Base-by-base conservation (phyloP, 1,140 invertebrate species). In the Tachypleus tridentatus region DNA sequence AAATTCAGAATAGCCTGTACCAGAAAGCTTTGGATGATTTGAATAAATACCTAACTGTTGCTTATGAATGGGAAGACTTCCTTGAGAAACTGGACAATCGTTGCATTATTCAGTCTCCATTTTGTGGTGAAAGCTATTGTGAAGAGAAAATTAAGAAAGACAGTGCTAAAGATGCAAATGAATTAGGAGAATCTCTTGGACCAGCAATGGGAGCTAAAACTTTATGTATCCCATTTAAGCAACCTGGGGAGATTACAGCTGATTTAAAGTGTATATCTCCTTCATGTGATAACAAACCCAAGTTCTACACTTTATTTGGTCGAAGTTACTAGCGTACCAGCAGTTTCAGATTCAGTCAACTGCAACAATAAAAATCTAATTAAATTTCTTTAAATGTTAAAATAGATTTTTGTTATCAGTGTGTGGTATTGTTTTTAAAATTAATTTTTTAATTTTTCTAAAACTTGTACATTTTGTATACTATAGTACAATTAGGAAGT, bases 201-300 rank as follows among this genome's bases (percentile, higher is more conserved):
- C 90, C 95, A 47, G 85, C 93, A 0, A 99, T 99, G 96, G 97
- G 97, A 52, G 97, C 97, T 4, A 99, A 99, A 78, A 88, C 90
- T 48, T 80, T 99, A 0, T 99, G 97, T 76, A 95, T 98, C 73
- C 97, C 97, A 9, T 91, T 98, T 74, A 81, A 93, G 49, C 96
- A 97, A 74, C 85, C 88, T 3, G 76, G 81, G 4, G 63, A 74
- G 9, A 80, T 89, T 53, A 77, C 79, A 58, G 67, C 77, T 10
- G 74, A 74, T 10, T 81, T 88, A 60, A 87, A 86, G 70, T 99
- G 97, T 77, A 89, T 98, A 67, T 82, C 93, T 78, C 91, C 92
- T n/a, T 77, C 77, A 60, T 99, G 97, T 78, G 81, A 76, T 47
- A 83, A 82, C 51, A 88, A 87, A 72, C 86, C 93, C 3, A 83